phyloP scores from a whole-genome alignment of 2,797 vertebrate genomes.

The Podarcis lilfordi region DNA sequence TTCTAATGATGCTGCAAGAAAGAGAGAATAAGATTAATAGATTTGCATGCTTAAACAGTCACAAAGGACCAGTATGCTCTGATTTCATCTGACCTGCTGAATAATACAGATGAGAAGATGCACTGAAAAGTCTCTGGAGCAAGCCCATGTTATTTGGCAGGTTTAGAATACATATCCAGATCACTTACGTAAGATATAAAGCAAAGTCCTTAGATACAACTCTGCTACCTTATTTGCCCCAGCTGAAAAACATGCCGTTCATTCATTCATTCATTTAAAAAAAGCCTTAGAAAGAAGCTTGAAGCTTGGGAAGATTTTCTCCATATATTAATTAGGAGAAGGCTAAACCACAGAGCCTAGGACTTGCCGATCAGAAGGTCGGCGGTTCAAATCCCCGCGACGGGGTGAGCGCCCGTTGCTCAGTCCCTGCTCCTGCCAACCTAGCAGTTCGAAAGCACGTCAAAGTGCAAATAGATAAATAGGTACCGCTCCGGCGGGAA shows the following conservation, averaged over 20 bases:
- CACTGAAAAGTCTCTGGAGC: neutral
- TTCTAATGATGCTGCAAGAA: neutral
- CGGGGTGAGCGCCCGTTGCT: too few relatives aligned
- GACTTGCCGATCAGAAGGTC: too few relatives aligned
- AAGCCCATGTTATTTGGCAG: neutral
- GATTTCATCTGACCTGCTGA: neutral
- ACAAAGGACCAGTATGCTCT: neutral
- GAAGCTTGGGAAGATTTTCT: neutral
- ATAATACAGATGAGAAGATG: neutral
- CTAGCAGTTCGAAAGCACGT: too few relatives aligned
- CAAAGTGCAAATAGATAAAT: too few relatives aligned
- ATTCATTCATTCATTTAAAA: too few relatives aligned
- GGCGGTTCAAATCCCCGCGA: too few relatives aligned
- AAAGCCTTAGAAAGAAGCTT: neutral
- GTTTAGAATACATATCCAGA: neutral
- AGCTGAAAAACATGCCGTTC: neutral
- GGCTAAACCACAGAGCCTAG: too few relatives aligned
- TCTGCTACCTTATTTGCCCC: neutral
- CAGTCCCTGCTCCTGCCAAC: too few relatives aligned
- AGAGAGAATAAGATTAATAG: neutral
- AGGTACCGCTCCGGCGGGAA: too few relatives aligned
- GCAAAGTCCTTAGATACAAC: too few relatives aligned
- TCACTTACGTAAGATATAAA: neutral
- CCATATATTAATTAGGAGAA: neutral
- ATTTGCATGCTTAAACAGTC: neutral